A percentile compares a stretch with the other conserved stretches of the same genome.
phyloP scores from a whole-genome alignment of 2,113 vertebrate genomes.

The Albula glossodonta region DNA sequence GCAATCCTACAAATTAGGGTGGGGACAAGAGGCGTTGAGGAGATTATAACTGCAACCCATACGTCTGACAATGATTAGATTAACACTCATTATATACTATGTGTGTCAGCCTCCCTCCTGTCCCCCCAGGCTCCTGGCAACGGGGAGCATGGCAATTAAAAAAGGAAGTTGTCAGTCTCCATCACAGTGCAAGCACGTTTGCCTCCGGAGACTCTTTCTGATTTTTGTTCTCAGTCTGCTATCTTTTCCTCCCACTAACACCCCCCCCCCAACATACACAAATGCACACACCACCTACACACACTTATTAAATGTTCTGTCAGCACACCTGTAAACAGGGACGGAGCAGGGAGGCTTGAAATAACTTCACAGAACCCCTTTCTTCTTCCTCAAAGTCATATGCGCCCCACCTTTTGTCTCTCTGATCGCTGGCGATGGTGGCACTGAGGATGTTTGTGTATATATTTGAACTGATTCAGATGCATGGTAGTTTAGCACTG shows the following conservation, averaged over 20 bases:
- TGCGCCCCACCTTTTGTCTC: no score
- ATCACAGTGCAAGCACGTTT: conserved; percentile 51
- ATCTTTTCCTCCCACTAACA: conserved; percentile 25
- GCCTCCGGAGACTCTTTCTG: conserved; percentile 45
- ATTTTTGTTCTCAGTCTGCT: conserved; percentile 46
- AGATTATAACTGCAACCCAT: conserved; percentile 62
- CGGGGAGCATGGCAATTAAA: conserved; percentile 72
- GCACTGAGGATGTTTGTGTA: no score
- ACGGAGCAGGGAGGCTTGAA: background rate
- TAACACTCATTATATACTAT: conserved; percentile 78
- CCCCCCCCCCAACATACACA: conserved; percentile 23
- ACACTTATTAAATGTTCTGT: conserved; percentile 39
- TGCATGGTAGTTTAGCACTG: no score
- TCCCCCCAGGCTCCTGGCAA: conserved; percentile 58
- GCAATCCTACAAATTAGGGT: conserved; percentile 34
- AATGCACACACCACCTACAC: conserved; percentile 25
- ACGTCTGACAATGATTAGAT: conserved; percentile 74
- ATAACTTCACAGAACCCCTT: no score
- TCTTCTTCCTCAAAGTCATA: no score
- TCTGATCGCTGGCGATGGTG: no score
- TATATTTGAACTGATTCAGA: no score
- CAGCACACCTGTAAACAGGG: conserved; percentile 54
- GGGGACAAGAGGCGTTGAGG: conserved; percentile 48
- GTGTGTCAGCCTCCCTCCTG: conserved; percentile 64
- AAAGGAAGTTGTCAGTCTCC: conserved; percentile 66